A percentile compares a stretch with the other conserved stretches of the same genome.
phyloP scores from a whole-genome alignment of 1,140 invertebrate species.

The Heterodera carotae region DNA sequence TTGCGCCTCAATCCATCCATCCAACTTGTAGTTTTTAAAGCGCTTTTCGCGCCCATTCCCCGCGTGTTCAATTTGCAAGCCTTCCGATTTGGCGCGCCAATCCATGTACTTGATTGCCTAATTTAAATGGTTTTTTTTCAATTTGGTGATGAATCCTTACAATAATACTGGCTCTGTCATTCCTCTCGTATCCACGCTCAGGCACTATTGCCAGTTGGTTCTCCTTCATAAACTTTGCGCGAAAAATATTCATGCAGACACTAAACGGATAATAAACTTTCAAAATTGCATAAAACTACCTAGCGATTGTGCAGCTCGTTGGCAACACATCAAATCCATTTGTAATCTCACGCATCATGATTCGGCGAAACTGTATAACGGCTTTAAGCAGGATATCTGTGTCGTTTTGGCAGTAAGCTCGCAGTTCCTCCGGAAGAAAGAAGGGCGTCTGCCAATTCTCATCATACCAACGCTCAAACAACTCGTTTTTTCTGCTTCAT shows the following conservation, averaged over 20 bases:
- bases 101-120: conserved; percentile 18
- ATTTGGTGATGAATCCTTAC: no score
- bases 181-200: conserved; percentile 6
- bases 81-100: background rate
- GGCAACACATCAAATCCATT: background rate
- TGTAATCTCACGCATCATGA: conserved; percentile 3
- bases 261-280: background rate
- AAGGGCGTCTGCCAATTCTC: background rate
- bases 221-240: background rate
- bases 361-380: conserved; percentile 9
- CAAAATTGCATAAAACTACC: no score
- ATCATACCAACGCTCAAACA: background rate
- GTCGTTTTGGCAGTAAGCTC: background rate
- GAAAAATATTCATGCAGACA: conserved; percentile 13
- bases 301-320: background rate
- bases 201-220: conserved; percentile 14
- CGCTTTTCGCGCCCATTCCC: conserved; percentile 10
- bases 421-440: conserved; percentile 2
- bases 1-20: background rate
- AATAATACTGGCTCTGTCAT: background rate
- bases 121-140: no score
- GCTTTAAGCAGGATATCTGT: background rate
- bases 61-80: background rate
- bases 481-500: conserved; percentile 1
- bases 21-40: background rate